Conservation (phyloP, 2,113 vertebrate species). For the Ictalurus punctatus region DNA sequence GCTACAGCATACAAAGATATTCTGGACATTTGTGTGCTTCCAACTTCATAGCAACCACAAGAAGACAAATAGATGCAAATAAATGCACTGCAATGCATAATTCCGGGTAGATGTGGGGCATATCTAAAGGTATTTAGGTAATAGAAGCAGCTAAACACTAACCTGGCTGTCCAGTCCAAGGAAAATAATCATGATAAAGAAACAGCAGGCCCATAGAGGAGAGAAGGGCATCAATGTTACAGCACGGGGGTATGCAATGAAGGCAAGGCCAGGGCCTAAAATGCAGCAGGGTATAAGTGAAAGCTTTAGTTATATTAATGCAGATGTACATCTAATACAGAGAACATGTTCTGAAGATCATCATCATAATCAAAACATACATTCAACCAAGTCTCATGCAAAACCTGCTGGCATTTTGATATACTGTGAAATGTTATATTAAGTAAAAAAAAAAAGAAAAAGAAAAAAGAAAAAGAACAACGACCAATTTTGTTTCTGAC, state of each 20-base stretch:
- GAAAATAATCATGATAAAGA: slow-evolving; percentile 95
- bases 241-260: slow-evolving; percentile 95
- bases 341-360: not conserved
- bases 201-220: slow-evolving; percentile 92
- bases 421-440: not conserved
- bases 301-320: not conserved
- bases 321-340: too few species aligned
- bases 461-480: not conserved
- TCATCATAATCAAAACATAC: not conserved
- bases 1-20: not conserved
- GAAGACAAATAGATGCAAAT: not conserved
- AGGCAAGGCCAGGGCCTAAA: slow-evolving; percentile 92
- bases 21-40: not conserved
- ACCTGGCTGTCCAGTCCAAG: slow-evolving; percentile 96
- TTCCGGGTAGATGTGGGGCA: not conserved
- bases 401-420: too few species aligned
- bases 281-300: not conserved
- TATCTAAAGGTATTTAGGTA: not conserved
- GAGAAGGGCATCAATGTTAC: slow-evolving; percentile 96
- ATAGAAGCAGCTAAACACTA: slow-evolving; percentile 29
- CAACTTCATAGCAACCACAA: not conserved
- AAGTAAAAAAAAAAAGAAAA: not conserved
- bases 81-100: not conserved
- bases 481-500: not conserved
- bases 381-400: not conserved